phyloP scores from a whole-genome alignment of 2,888 invertebrate species.

The Tillus elongatus region DNA sequence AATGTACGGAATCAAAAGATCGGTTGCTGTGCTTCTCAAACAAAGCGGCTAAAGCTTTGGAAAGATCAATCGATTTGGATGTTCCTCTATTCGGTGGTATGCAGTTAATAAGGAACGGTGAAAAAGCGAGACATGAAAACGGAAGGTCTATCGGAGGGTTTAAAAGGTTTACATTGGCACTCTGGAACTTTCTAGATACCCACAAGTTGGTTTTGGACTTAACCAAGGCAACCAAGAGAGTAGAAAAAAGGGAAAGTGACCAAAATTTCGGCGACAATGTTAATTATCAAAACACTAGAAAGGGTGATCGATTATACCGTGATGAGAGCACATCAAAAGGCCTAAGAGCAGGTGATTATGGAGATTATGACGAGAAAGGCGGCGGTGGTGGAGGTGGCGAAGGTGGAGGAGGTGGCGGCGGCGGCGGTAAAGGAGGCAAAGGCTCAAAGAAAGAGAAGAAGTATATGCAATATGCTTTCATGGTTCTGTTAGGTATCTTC shows the following conservation, averaged over 20 bases:
- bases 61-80: conserved; percentile 31
- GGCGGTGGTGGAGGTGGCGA: conserved; percentile 16
- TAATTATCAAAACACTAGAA: conserved; percentile 10
- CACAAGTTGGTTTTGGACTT: conserved; percentile 58
- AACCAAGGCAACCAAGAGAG: conserved; percentile 23
- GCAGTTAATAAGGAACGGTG: conserved; percentile 28
- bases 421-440: conserved; percentile 15
- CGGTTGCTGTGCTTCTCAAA: conserved; percentile 32
- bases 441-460: conserved; percentile 26
- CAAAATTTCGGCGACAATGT: no score
- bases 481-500: conserved; percentile 41
- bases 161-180: conserved; percentile 44
- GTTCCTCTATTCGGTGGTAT: conserved; percentile 35
- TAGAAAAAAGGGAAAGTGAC: background rate
- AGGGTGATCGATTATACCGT: conserved; percentile 12
- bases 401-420: conserved; percentile 17
- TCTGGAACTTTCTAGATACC: conserved; percentile 53
- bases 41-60: conserved; percentile 32
- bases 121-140: conserved; percentile 17
- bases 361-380: conserved; percentile 13
- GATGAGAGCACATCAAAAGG: conserved; percentile 10
- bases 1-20: conserved; percentile 24
- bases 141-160: conserved; percentile 22
- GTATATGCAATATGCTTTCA: conserved; percentile 33
- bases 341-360: conserved; percentile 12